Evolutionary conservation across 2,888 invertebrate species (phyloP), one percentile per base, ranked within the genome.

Genomic region (Rhagonycha fulva): DNA sequence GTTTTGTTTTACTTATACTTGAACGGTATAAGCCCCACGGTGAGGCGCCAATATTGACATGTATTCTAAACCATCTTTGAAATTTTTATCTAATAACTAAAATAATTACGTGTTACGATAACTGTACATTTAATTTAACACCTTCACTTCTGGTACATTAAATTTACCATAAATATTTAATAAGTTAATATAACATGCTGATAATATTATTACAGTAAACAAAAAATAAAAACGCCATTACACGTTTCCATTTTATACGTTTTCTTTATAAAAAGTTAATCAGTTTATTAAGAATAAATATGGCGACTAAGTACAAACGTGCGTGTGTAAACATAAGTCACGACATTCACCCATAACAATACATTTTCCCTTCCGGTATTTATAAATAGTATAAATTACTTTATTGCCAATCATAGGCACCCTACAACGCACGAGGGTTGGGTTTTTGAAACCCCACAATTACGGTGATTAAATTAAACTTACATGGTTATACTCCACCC

Each of bases 331-430:
- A 68, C 66, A 26, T 72, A 68, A 76, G 81, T 81, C 81, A 81
- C 81, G 81, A 75, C 68, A 81, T 79, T 67, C 77, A 68, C 66
- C 80, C 79, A 81, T 81, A 80, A 80, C 78, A 79, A 79, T 80
- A 79, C 79, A 70, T 81, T 81, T 78, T 79, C 79, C 80, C 78
- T 79, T 79, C 79, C 80, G 78, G 76, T 62, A 28, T 70, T 67
- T 68, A 68, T 47, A 69, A 72, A 62, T 23, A 72, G 71, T 76
- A 76, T 76, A 68, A 76, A 74, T 72, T 72, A 71, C 76, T 67
- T 74, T 69, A 76, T 71, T 78, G 70, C 76, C 75, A 78, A 75
- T 78, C 70, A 70, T 71, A 75, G 60, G 67, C 77, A 62, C 72
- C 47, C 70, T 72, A 19, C 23, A 61, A 47, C 67, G 28, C n/a